Evolutionary conservation across 2,797 vertebrate species (phyloP), one percentile per base, ranked within the genome.

Genomic region (Coregonus sp.): DNA sequence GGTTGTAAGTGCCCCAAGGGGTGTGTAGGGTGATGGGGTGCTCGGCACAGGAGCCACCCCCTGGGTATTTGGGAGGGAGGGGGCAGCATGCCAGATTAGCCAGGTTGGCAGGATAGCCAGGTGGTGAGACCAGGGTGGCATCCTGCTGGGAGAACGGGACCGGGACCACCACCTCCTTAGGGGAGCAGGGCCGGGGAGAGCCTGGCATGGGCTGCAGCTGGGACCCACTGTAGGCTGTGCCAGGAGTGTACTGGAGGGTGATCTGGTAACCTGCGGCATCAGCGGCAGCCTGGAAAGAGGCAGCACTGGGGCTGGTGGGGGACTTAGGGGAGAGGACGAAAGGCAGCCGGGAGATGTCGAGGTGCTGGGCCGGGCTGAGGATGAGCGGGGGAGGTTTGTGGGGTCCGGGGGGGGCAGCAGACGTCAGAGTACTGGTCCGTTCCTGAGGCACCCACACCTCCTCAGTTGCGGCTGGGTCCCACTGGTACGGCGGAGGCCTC

Each of bases 391-490:
- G 88, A 50, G 97, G 95, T 90, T 98, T 99, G 83, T 98, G 93
- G 67, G 95, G 90, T 83, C 92, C 95, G 59, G 95, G 86, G 75
- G 95, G 92, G 66, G 90, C 94, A 77, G 94, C 89, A 77, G 94
- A 87, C 83, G 92, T 92, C 82, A 95, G 93, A 54, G 92, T 87
- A 75, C 93, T 87, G 78, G 96, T 96, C 89, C 96, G 95, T 91
- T 99, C 97, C 91, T 99, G 98, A 85, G 97, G 97, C 88, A 99
- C 96, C 98, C 98, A 99, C 78, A 99, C 95, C 83, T 99, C 97
- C 89, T 99, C 98, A n/a, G 94, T 96, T 82, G 96, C 90, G 84
- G 96, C 81, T 14, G 97, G 95, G 84, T 99, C 98, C 98, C 98
- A 99, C 76, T 98, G 97, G 89, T 99, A 99, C 0, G 98, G 98